Conservation (phyloP, 1,140 invertebrate genomes). For the Zaprionus ornatus region DNA sequence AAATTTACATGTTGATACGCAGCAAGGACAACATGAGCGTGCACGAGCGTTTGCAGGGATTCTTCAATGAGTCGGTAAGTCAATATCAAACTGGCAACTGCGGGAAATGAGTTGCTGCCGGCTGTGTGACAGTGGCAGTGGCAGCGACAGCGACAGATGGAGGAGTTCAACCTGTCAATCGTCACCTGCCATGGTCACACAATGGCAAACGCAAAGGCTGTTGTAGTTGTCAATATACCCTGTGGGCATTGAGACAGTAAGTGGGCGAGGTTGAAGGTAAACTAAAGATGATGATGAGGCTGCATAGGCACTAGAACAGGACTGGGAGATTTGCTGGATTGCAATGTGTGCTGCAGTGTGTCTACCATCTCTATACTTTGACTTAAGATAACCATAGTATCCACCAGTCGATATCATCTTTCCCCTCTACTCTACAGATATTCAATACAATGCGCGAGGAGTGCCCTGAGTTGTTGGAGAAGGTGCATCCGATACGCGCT, state of each 20-base stretch:
- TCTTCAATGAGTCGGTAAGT: slow-evolving; percentile 87
- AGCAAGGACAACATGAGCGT: slow-evolving; percentile 90
- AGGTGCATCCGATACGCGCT: slow-evolving; percentile 91
- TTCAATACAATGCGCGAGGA: slow-evolving; percentile 88
- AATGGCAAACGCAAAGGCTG: slow-evolving; percentile 15
- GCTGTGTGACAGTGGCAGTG: background rate
- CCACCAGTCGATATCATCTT: background rate
- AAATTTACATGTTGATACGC: slow-evolving; percentile 92
- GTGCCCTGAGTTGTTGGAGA: slow-evolving; percentile 87
- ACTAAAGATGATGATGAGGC: background rate
- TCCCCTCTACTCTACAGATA: slow-evolving; percentile 85
- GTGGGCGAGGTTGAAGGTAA: background rate
- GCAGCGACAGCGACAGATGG: background rate
- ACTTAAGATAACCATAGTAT: background rate
- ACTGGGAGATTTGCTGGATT: too few species aligned
- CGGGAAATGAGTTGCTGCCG: slow-evolving; percentile 32
- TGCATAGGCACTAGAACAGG: too few species aligned
- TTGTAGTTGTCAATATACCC: slow-evolving; percentile 13
- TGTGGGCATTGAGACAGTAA: background rate
- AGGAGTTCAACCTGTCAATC: slow-evolving; percentile 20
- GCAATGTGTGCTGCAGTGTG: too few species aligned
- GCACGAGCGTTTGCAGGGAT: slow-evolving; percentile 87
- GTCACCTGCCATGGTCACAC: slow-evolving; percentile 5
- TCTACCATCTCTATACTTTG: too few species aligned
- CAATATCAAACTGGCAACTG: slow-evolving; percentile 19